phyloP scores from a whole-genome alignment of 2,797 vertebrate genomes.

The Pseudochaenichthys georgianus region DNA sequence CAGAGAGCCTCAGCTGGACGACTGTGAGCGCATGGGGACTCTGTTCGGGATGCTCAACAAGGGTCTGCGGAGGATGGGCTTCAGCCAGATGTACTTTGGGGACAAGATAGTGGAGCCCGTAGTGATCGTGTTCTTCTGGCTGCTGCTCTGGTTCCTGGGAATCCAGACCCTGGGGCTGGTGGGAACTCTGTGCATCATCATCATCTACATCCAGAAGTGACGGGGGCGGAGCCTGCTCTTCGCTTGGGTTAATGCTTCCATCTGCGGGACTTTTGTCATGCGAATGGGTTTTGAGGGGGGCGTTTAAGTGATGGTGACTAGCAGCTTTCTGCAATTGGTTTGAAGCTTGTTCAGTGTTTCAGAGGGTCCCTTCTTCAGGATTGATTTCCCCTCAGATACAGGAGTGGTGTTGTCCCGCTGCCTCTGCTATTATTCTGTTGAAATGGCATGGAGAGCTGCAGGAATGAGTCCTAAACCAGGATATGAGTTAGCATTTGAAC shows the following conservation, averaged over 20 bases:
- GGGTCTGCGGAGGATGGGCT: constrained; percentile 91
- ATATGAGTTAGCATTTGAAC: too few species aligned
- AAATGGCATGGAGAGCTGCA: background rate
- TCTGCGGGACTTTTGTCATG: constrained; percentile 6
- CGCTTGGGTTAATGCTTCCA: constrained; percentile 17
- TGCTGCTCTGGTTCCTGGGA: constrained; percentile 96
- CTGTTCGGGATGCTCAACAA: constrained; percentile 97
- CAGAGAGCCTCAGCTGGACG: constrained; percentile 84
- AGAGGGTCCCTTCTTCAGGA: background rate
- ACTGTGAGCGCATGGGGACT: constrained; percentile 95
- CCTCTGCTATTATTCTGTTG: background rate
- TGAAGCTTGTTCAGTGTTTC: background rate
- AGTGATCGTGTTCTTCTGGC: constrained; percentile 93
- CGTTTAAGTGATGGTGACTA: background rate
- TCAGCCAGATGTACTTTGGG: constrained; percentile 96
- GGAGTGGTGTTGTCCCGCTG: background rate
- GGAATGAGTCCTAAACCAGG: too few species aligned
- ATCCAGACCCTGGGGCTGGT: constrained; percentile 95
- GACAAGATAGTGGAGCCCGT: constrained; percentile 96
- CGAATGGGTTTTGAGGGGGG: background rate
- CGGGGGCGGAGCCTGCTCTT: constrained; percentile 3
- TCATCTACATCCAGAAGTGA: constrained; percentile 96
- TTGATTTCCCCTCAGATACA: background rate
- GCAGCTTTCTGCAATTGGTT: background rate
- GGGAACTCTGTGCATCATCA: constrained; percentile 95